Percentiles rank a stretch among this genome's conserved stretches.
Conservation (phyloP, 2,888 invertebrate species). For the Baccha elongata region DNA sequence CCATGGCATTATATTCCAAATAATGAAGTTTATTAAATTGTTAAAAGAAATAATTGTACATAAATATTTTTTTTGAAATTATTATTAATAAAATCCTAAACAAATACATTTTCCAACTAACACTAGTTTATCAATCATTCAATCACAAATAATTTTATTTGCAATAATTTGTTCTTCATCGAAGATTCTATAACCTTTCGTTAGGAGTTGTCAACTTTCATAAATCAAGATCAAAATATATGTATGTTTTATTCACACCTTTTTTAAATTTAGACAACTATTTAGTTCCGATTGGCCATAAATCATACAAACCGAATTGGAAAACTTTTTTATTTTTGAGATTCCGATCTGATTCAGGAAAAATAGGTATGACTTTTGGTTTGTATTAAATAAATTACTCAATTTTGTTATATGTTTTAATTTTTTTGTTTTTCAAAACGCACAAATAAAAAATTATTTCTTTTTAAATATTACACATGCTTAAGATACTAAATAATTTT, state of each 20-base stretch:
- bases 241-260: conserved; percentile 35
- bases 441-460: conserved; percentile 20
- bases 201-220: background rate
- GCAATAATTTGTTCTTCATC: background rate
- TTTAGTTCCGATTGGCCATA: conserved; percentile 56
- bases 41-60: conserved; percentile 24
- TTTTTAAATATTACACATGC: conserved; percentile 5
- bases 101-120: conserved; percentile 32
- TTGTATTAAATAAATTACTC: conserved; percentile 23
- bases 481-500: conserved; percentile 25
- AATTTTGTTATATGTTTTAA: conserved; percentile 17
- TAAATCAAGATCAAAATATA: background rate
- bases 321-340: conserved; percentile 6
- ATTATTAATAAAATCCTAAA: conserved; percentile 48
- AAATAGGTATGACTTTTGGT: conserved; percentile 53
- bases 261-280: conserved; percentile 59
- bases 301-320: conserved; percentile 38
- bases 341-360: conserved; percentile 23
- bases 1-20: conserved; percentile 29
- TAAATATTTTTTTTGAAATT: conserved; percentile 49
- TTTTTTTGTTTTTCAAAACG: conserved; percentile 21
- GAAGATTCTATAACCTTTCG: conserved; percentile 1
- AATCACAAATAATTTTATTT: background rate
- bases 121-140: conserved; percentile 27
- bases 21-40: conserved; percentile 25